Conservation (phyloP, 2,888 invertebrate genomes). For the Cylindroiulus punctatus region DNA sequence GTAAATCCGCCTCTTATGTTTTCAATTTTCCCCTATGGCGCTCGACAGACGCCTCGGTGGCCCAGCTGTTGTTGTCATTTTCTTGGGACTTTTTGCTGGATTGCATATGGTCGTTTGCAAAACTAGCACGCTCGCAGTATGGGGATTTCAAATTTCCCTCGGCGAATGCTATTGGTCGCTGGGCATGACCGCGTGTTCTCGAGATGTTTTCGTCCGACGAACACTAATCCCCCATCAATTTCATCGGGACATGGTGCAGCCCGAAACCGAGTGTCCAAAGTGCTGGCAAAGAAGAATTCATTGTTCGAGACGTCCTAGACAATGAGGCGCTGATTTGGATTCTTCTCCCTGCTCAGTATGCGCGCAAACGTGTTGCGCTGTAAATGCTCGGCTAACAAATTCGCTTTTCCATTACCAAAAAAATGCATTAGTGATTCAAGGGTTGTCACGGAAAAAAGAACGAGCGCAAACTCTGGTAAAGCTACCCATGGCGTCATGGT, state of each 20-base stretch:
- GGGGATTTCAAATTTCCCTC: background rate
- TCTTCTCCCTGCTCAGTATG: conserved; percentile 33
- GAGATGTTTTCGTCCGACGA: background rate
- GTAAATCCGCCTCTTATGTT: conserved; percentile 34
- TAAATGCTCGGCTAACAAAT: conserved; percentile 20
- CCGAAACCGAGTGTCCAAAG: background rate
- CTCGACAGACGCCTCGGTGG: background rate
- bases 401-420: conserved; percentile 28
- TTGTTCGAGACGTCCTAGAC: background rate
- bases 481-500: background rate
- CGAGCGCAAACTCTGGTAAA: background rate
- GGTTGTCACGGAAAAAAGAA: background rate
- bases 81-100: background rate
- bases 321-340: conserved; percentile 36
- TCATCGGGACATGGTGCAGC: background rate
- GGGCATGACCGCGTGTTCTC: no score
- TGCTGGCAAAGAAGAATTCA: background rate
- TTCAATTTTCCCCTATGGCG: background rate
- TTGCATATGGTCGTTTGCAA: background rate
- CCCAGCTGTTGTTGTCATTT: background rate
- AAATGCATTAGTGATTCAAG: conserved; percentile 20
- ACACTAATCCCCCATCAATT: background rate
- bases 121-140: background rate
- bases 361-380: conserved; percentile 16
- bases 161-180: background rate